Conservation (phyloP, 2,888 invertebrate species). For the Cephus pygmeus region DNA sequence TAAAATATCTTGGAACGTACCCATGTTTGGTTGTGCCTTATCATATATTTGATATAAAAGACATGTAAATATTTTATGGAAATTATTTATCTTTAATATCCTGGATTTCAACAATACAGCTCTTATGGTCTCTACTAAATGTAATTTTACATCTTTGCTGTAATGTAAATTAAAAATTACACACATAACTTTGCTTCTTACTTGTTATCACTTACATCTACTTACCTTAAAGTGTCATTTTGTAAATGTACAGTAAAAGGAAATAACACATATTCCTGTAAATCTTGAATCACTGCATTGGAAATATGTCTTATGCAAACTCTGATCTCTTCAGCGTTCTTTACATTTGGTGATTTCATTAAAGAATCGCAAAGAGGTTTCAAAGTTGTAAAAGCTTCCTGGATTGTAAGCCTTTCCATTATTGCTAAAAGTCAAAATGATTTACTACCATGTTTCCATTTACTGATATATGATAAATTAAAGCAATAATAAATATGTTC, state of each 20-base stretch:
- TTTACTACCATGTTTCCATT: neutral
- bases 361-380: conserved; percentile 71
- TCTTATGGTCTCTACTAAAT: conserved; percentile 68
- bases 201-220: neutral
- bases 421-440: conserved; percentile 4
- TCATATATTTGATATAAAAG: conserved; percentile 71
- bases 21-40: conserved; percentile 66
- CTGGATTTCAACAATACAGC: conserved; percentile 67
- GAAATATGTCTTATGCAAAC: conserved; percentile 61
- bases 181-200: neutral
- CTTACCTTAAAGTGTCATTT: conserved; percentile 48
- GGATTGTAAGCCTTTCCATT: conserved; percentile 39
- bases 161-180: conserved; percentile 4
- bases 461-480: neutral
- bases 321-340: conserved; percentile 61
- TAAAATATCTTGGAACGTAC: conserved; percentile 57
- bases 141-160: conserved; percentile 68
- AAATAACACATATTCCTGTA: conserved; percentile 70
- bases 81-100: conserved; percentile 68
- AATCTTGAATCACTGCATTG: conserved; percentile 66
- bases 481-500: neutral
- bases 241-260: conserved; percentile 65
- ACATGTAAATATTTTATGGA: conserved; percentile 70
- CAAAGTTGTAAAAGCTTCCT: conserved; percentile 54
- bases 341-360: conserved; percentile 66